Evolutionary conservation across 2,113 vertebrate genomes (phyloP).

Genomic region (Chloebia gouldiae): DNA sequence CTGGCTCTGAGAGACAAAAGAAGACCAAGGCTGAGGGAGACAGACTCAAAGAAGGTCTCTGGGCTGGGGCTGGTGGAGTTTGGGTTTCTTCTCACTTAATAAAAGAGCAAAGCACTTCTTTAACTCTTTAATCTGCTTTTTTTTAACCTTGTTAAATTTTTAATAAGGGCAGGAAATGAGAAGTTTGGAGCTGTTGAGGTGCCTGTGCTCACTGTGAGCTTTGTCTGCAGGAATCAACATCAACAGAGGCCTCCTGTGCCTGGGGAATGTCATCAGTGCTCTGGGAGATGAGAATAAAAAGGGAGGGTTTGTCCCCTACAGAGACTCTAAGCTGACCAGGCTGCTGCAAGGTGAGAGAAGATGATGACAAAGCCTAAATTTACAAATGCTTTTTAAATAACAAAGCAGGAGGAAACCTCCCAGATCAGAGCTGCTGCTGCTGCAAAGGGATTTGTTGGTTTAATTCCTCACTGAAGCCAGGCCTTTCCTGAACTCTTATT

Average conservation of each 20-base stretch:
- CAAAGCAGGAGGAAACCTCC: background rate
- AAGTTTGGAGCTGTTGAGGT: background rate
- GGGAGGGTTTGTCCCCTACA: constrained; percentile 90
- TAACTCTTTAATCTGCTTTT: background rate
- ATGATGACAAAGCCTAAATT: background rate
- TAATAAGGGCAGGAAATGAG: background rate
- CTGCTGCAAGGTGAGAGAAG: constrained; percentile 87
- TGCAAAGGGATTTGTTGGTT: background rate
- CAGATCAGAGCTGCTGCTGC: background rate
- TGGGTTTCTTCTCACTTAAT: background rate
- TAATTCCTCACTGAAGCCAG: background rate
- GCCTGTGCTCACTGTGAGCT: background rate
- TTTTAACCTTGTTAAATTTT: background rate
- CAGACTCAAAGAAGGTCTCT: constrained; percentile 90
- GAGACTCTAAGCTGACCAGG: constrained; percentile 94
- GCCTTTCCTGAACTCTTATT: background rate
- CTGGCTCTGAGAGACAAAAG: constrained; percentile 96
- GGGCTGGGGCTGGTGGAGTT: background rate
- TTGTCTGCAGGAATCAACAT: constrained; percentile 89
- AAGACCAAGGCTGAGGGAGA: constrained; percentile 98
- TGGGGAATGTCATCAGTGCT: constrained; percentile 98
- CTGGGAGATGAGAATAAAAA: constrained; percentile 94
- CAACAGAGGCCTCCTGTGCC: constrained; percentile 89
- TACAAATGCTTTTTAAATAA: background rate
- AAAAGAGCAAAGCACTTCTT: background rate